A percentile compares a stretch with the other conserved stretches of the same genome.
Evolutionary conservation across 2,113 vertebrate genomes (phyloP).

Genomic region (Natator depressus): DNA sequence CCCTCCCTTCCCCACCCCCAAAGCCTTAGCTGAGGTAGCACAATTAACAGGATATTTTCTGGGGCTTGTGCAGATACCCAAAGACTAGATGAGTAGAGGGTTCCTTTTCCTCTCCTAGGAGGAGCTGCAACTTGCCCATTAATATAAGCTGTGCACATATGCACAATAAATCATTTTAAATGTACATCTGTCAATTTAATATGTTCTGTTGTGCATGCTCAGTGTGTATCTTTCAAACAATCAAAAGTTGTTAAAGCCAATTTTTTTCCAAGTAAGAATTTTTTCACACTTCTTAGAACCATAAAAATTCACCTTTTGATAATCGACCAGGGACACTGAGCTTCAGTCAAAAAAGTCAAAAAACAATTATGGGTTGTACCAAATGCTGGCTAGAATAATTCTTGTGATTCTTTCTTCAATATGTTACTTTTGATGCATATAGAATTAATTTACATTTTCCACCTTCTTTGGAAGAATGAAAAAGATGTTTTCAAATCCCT

Average conservation of each 20-base stretch:
- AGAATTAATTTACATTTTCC: not conserved
- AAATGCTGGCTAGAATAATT: not conserved
- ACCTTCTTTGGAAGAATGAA: not conserved
- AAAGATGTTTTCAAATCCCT: not conserved
- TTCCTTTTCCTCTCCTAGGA: not conserved
- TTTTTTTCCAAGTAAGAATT: not conserved
- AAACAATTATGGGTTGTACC: not conserved
- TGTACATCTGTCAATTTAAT: not conserved
- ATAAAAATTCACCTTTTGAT: not conserved
- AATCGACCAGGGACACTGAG: rapidly evolving
- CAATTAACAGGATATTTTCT: not conserved
- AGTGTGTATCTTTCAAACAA: not conserved
- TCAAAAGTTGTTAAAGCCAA: not conserved
- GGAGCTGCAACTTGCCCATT: not conserved
- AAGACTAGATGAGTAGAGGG: not conserved
- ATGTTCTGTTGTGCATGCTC: not conserved
- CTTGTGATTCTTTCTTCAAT: not conserved
- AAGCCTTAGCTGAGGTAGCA: not conserved
- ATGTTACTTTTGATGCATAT: not conserved
- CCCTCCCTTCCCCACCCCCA: not conserved
- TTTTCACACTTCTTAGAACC: not conserved
- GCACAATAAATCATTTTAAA: not conserved
- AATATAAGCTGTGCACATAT: not conserved
- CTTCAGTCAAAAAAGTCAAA: not conserved
- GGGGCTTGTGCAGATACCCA: not conserved